Base-by-base conservation (phyloP, 2,888 invertebrate species). In the Microctonus aethiopoides region DNA sequence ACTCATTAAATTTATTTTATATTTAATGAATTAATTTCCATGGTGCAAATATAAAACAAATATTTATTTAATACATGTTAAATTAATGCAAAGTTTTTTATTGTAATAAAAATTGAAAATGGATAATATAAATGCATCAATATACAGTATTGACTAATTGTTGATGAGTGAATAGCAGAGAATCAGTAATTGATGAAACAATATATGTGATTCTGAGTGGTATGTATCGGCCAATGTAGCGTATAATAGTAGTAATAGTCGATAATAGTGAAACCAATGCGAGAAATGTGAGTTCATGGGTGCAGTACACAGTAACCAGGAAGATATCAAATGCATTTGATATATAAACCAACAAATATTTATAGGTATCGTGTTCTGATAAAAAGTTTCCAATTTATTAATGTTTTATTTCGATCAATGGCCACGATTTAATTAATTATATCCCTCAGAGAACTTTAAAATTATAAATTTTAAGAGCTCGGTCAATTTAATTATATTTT, bases 251-350 rank as follows among this genome's bases (percentile, higher is more conserved):
- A 60, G 61, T 61, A 24, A 20, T 61, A 24, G 24, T 62, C 41
- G 62, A 62, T 62, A 62, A 24, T 62, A 29, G 29, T 41, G 41
- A 62, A 29, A 32, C 46, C 46, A 62, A 62, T 62, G 39, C 39
- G 11, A 26, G 61, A 41, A 61, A 61, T 61, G 41, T 41, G 61
- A 61, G 39, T 61, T 61, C 16, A 41, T 61, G 41, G 61, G 39
- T 7, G 22, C 61, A 26, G 36, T 3, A 39, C 41, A 22, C 11
- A 26, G 39, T n/a, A 39, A 13, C 4, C 36, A 4, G 22, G 13
- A 13, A n/a, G 22, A 24, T 60, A n/a, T 41, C 36, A 13, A 41
- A 24, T 41, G 7, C 13, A 29, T 22, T 24, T n/a, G n/a, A 26
- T 56, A 29, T 39, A 39, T 39, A 39, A n/a, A n/a, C 4, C 3